Conservation (phyloP, 2,113 vertebrate species). For the Anhinga anhinga region DNA sequence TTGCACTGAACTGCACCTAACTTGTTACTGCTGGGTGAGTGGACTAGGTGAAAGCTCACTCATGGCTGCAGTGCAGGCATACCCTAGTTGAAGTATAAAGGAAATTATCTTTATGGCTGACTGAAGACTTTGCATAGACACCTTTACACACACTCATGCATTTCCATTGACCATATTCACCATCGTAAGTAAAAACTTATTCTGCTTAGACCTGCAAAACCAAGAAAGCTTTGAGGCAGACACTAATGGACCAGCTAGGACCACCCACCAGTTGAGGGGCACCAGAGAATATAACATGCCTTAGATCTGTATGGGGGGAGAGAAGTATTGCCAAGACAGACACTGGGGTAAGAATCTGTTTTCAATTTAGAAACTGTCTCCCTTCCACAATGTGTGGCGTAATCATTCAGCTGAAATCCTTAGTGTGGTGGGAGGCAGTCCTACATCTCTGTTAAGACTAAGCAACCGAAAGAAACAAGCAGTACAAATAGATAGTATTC, state of each 20-base stretch:
- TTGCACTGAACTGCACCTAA: neutral
- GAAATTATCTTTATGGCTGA: neutral
- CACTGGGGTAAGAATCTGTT: conserved; percentile 12
- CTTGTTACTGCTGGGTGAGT: neutral
- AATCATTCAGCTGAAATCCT: conserved; percentile 22
- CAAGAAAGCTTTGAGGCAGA: neutral
- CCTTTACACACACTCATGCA: neutral
- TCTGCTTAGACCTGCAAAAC: neutral
- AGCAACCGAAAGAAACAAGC: conserved; percentile 13
- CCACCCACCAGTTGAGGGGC: conserved; percentile 10
- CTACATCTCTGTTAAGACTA: neutral
- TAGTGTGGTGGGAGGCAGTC: neutral
- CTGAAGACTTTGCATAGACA: neutral
- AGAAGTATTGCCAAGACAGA: conserved; percentile 21
- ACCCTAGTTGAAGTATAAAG: neutral
- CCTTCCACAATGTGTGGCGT: neutral
- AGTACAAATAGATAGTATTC: neutral
- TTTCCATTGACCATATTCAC: neutral
- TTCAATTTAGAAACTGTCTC: conserved; percentile 44
- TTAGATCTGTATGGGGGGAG: conserved; percentile 15
- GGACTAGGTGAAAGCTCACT: neutral
- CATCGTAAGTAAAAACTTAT: neutral
- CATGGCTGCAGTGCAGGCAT: neutral
- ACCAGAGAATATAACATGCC: neutral
- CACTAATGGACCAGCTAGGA: neutral